Percentiles rank a stretch among this genome's conserved stretches.
Evolutionary conservation across 2,888 invertebrate species (phyloP).

Genomic region (Volucella inanis): DNA sequence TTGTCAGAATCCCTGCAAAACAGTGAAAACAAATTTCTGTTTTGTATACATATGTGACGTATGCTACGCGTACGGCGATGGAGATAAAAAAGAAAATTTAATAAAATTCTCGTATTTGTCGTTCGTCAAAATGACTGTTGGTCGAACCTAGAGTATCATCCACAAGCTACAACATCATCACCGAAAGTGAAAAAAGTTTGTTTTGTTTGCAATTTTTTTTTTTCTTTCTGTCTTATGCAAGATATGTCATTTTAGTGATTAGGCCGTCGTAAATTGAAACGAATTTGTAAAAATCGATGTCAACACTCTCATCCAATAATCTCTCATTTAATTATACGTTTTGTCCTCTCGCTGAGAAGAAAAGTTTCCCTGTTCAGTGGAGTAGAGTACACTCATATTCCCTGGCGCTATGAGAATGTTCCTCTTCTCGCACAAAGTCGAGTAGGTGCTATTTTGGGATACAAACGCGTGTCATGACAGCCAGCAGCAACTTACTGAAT

Average conservation of each 20-base stretch:
- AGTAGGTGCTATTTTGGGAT: constrained; percentile 62
- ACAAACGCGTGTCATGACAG: constrained; percentile 71
- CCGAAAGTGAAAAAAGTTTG: constrained; percentile 29
- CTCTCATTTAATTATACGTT: constrained; percentile 45
- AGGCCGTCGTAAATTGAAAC: constrained; percentile 5
- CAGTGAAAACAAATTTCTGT: constrained; percentile 48
- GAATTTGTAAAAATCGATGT: constrained; percentile 52
- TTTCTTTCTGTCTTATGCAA: constrained; percentile 60
- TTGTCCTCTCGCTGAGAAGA: background rate
- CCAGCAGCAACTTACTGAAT: constrained; percentile 29
- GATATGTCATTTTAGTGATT: constrained; percentile 10
- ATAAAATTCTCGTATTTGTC: constrained; percentile 32
- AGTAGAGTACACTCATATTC: background rate
- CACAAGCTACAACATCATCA: constrained; percentile 28
- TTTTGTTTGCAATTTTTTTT: constrained; percentile 49
- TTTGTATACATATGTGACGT: constrained; percentile 29
- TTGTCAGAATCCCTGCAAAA: background rate
- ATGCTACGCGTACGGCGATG: constrained; percentile 32
- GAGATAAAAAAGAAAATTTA: constrained; percentile 9
- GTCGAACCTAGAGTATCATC: background rate
- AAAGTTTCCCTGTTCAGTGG: background rate
- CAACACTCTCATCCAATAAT: constrained; percentile 51
- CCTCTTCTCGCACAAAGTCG: constrained; percentile 24
- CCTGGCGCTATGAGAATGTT: constrained; percentile 6
- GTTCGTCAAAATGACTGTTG: background rate